phyloP scores from a whole-genome alignment of 1,140 invertebrate species.

The Augochlora pura region DNA sequence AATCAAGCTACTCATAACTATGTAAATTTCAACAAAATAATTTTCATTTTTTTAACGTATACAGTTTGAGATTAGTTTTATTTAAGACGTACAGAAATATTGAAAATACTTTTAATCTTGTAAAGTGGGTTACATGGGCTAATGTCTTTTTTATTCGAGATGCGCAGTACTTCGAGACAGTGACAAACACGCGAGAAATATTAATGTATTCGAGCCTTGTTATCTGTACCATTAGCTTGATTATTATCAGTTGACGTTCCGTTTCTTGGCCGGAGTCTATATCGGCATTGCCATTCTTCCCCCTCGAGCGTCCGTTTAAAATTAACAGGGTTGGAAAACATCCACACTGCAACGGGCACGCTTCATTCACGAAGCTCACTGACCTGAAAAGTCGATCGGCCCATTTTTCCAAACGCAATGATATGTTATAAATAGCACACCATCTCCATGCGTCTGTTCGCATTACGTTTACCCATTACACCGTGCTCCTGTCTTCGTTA shows the following conservation, averaged over 20 bases:
- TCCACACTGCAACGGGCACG: conserved; percentile 24
- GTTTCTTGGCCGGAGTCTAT: conserved; percentile 39
- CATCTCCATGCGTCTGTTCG: background rate
- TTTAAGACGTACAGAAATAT: background rate
- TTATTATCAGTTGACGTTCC: conserved; percentile 28
- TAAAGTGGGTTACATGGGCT: background rate
- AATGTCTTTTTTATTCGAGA: background rate
- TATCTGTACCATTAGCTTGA: conserved; percentile 15
- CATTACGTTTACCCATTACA: conserved; percentile 2
- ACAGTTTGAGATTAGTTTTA: background rate
- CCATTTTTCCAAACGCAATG: conserved; percentile 55
- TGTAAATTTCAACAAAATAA: no score
- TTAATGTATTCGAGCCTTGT: background rate
- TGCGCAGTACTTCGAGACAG: no score
- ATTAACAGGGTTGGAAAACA: conserved; percentile 56
- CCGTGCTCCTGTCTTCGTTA: background rate
- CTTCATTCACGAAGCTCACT: conserved; percentile 58
- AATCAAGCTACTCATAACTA: no score
- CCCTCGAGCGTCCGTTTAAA: conserved; percentile 55
- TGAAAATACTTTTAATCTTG: background rate
- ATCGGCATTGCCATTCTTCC: conserved; percentile 46
- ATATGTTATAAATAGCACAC: conserved; percentile 44
- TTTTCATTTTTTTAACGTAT: background rate
- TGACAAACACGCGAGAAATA: background rate
- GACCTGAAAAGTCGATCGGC: conserved; percentile 59